Conservation (phyloP, 2,113 vertebrate genomes). For the Semnornis frantzii region DNA sequence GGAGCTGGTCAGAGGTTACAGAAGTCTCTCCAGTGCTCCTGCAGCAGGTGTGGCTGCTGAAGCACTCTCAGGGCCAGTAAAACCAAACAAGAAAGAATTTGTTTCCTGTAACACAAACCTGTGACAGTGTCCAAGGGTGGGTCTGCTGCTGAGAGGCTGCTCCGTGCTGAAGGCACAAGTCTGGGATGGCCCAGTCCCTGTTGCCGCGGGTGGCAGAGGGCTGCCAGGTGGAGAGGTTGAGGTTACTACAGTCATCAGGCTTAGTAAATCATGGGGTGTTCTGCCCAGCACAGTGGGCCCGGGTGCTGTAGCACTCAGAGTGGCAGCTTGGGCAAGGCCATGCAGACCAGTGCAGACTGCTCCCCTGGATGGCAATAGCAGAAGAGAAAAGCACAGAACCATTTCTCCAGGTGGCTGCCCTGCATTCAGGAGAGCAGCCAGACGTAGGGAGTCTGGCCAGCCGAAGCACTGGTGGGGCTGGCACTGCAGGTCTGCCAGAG, state of each 20-base stretch:
- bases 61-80: not conserved
- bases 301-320: accelerated
- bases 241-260: not conserved
- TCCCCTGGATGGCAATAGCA: not conserved
- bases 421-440: not conserved
- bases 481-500: not conserved
- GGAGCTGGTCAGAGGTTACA: accelerated
- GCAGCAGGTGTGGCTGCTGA: not conserved
- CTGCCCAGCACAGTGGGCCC: not conserved
- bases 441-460: not conserved
- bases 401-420: not conserved
- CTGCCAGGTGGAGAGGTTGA: accelerated
- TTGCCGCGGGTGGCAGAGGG: not conserved
- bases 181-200: not conserved
- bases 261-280: accelerated
- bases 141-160: not conserved
- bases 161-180: not conserved
- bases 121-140: not conserved
- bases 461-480: not conserved
- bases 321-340: accelerated
- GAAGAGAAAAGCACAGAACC: not conserved
- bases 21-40: not conserved
- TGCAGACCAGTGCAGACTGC: not conserved
- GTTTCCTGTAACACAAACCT: accelerated
- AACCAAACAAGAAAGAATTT: not conserved